phyloP scores from a whole-genome alignment of 2,888 invertebrate genomes.

The Athalia rosae region DNA sequence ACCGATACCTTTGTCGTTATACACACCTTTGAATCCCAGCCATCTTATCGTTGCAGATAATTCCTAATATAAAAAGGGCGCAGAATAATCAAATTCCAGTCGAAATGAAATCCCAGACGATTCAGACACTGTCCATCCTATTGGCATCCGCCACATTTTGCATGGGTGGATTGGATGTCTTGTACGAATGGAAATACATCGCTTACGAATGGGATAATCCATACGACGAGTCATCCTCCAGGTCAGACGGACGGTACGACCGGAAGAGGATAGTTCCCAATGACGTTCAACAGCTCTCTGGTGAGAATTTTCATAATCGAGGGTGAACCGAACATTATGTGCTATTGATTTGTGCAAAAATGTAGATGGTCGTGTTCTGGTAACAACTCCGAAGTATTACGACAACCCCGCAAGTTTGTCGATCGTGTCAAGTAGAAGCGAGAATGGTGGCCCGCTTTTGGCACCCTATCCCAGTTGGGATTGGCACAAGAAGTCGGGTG shows the following conservation, averaged over 20 bases:
- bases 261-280: conserved; percentile 51
- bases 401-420: conserved; percentile 84
- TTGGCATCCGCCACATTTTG: neutral
- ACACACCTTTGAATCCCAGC: too few relatives aligned
- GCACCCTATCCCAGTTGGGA: conserved; percentile 80
- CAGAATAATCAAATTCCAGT: too few relatives aligned
- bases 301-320: too few relatives aligned
- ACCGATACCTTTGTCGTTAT: too few relatives aligned
- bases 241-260: conserved; percentile 70
- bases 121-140: neutral
- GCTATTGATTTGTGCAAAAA: too few relatives aligned
- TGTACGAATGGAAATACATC: conserved; percentile 83
- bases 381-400: conserved; percentile 78
- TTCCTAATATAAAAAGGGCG: too few relatives aligned
- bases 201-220: conserved; percentile 81
- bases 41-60: neutral
- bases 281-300: conserved; percentile 56
- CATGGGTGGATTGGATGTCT: conserved; percentile 49
- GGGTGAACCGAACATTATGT: too few relatives aligned
- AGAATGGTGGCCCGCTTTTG: conserved; percentile 74
- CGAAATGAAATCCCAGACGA: neutral
- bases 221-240: conserved; percentile 77
- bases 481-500: conserved; percentile 76
- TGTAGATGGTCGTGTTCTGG: conserved; percentile 74
- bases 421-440: conserved; percentile 72